Evolutionary conservation across 2,113 vertebrate genomes (phyloP), one percentile per base, ranked within the genome.

Genomic region (Bufo bufo): DNA sequence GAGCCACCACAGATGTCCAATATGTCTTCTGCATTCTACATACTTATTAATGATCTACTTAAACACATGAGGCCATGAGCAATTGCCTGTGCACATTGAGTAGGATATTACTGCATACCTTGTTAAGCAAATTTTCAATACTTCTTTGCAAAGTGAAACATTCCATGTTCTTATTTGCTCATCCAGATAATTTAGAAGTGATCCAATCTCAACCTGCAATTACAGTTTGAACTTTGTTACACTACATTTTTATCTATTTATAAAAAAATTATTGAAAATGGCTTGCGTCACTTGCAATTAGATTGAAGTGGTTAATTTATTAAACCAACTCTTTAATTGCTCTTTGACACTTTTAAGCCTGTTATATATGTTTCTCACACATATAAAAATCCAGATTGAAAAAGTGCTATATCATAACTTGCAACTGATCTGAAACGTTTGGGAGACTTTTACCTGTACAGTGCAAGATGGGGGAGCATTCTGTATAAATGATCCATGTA

Each of bases 41-140:
- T 92, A 77, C 90, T 90, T 91, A 94, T 92, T 93, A 93, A 93
- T 91, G 89, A 91, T 91, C 84, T 92, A 90, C 92, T 94, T 90
- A 91, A 89, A 91, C 89, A 92, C 92, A 92, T 86, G 90, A 92
- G 87, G 61, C 87, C 80, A 84, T 84, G 74, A 49, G 82, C 80
- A 61, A 83, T 65, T 12, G 14, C 50, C 8, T 49, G 65, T 84
- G 77, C 50, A 59, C 49, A 49, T 4, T 43, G 16, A 82, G 56
- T 11, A 77, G 58, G 49, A 52, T 63, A 54, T 72, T 43, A 77
- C n/a, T 82, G 69, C 54, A 56, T 83, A 56, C 20, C 61, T 82
- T 65, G 13, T 17, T 63, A 82, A 75, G 19, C 52, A 52, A 81
- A 88, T 49, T 82, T 82, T 82, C 49, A 14, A 61, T 16, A 6